Conservation (phyloP, 2,113 vertebrate species). For the Petromus typicus region DNA sequence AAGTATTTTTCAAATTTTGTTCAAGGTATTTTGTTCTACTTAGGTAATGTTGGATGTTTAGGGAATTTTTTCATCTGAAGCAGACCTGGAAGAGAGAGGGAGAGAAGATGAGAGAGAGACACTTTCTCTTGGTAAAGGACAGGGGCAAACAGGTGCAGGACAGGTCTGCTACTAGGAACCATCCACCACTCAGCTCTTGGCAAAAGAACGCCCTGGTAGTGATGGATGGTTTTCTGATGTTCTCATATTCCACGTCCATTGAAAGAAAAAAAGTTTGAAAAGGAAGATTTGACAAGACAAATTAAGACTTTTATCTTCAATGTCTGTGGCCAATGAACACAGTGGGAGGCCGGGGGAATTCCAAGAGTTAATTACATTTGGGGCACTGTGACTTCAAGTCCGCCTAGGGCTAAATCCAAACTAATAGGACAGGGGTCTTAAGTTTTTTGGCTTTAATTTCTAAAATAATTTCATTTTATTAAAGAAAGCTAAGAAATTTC, state of each 20-base stretch:
- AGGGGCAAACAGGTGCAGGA: neutral
- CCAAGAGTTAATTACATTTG: neutral
- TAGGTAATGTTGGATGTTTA: neutral
- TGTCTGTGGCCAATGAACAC: neutral
- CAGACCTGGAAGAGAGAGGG: neutral
- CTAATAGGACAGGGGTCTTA: neutral
- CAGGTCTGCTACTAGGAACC: neutral
- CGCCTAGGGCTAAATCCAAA: slow-evolving; percentile 10
- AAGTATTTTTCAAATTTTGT: neutral
- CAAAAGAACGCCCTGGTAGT: neutral
- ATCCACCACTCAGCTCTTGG: neutral
- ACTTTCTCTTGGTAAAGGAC: neutral
- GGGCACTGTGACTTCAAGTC: neutral
- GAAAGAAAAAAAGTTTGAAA: slow-evolving; percentile 23
- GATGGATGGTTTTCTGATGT: neutral
- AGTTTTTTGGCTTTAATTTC: neutral
- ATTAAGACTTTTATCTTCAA: slow-evolving; percentile 32
- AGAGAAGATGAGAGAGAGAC: neutral
- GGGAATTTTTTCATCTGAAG: slow-evolving; percentile 15
- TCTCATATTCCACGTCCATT: slow-evolving; percentile 4
- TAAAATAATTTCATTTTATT: slow-evolving; percentile 42
- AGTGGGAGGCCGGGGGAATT: neutral
- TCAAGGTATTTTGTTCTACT: slow-evolving; percentile 52
- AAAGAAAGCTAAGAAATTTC: slow-evolving; percentile 26
- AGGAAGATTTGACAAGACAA: slow-evolving; percentile 47